Conservation (phyloP, 2,888 invertebrate genomes). For the Eumacrocentrus americanus region DNA sequence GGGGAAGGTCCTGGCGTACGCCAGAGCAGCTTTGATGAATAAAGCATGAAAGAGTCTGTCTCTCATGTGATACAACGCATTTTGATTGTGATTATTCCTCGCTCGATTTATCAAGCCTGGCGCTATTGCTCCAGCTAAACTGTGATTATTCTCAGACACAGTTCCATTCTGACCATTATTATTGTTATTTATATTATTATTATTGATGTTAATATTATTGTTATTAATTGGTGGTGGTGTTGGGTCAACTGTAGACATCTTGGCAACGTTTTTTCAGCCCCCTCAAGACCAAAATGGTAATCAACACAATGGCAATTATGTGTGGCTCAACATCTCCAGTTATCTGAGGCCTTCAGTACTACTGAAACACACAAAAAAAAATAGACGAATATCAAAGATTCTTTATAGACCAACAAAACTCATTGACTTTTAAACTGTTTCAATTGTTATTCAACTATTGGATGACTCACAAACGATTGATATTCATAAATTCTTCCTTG, state of each 20-base stretch:
- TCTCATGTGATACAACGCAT: constrained; percentile 82
- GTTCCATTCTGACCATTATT: constrained; percentile 28
- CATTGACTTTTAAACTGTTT: too few species aligned
- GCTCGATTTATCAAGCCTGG: constrained; percentile 47
- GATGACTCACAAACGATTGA: too few species aligned
- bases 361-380: too few species aligned
- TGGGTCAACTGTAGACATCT: constrained; percentile 21
- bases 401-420: too few species aligned
- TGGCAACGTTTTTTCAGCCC: background rate
- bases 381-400: too few species aligned
- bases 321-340: too few species aligned
- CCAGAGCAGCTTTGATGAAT: constrained; percentile 89
- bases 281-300: background rate
- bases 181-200: constrained; percentile 22
- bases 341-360: too few species aligned
- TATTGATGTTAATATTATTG: constrained; percentile 37
- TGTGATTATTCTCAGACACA: constrained; percentile 41
- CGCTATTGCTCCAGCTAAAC: constrained; percentile 37
- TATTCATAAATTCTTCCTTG: too few species aligned
- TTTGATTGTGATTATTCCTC: constrained; percentile 66
- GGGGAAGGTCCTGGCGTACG: constrained; percentile 91
- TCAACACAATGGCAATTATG: too few species aligned
- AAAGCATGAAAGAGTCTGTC: constrained; percentile 94
- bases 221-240: constrained; percentile 45
- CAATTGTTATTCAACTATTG: too few species aligned